These are phyloP conservation scores for Caranx ignobilis DNA, from an alignment of 2,113 vertebrate species.

Conservation along the genomic window DNA sequence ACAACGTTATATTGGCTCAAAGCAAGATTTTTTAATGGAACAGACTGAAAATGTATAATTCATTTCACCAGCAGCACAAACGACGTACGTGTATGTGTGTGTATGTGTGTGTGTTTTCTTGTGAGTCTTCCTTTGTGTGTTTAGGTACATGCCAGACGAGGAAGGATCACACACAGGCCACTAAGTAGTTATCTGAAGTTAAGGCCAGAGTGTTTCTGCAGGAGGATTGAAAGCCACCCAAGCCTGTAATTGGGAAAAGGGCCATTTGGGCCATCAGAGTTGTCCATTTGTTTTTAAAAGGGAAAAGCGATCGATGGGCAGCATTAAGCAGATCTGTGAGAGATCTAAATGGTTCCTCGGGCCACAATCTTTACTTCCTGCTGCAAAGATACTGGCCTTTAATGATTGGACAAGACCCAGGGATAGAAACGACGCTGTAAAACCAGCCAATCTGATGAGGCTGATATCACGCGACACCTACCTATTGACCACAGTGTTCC, in stretches of 20 bases:
- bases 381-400: constrained; percentile 78
- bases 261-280: constrained; percentile 81
- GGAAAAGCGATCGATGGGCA: constrained; percentile 75
- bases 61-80: constrained; percentile 34
- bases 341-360: constrained; percentile 84
- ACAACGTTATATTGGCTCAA: constrained; percentile 35
- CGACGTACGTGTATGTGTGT: background rate
- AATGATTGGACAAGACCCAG: constrained; percentile 78
- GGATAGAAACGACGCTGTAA: constrained; percentile 70
- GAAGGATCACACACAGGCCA: constrained; percentile 43
- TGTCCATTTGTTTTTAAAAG: constrained; percentile 86
- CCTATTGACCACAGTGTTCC: constrained; percentile 54
- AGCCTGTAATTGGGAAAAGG: constrained; percentile 84
- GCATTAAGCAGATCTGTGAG: constrained; percentile 85
- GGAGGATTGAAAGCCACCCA: constrained; percentile 79
- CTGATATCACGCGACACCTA: constrained; percentile 56
- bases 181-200: constrained; percentile 71
- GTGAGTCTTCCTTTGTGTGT: constrained; percentile 4
- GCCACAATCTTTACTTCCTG: constrained; percentile 83
- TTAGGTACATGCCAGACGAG: constrained; percentile 26
- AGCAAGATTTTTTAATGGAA: constrained; percentile 50
- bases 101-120: constrained; percentile 12
- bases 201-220: constrained; percentile 63
- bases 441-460: constrained; percentile 68
- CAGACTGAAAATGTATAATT: constrained; percentile 49